A percentile compares a stretch with the other conserved stretches of the same genome.
phyloP scores from a whole-genome alignment of 2,113 vertebrate genomes.

The Furnarius figulus region DNA sequence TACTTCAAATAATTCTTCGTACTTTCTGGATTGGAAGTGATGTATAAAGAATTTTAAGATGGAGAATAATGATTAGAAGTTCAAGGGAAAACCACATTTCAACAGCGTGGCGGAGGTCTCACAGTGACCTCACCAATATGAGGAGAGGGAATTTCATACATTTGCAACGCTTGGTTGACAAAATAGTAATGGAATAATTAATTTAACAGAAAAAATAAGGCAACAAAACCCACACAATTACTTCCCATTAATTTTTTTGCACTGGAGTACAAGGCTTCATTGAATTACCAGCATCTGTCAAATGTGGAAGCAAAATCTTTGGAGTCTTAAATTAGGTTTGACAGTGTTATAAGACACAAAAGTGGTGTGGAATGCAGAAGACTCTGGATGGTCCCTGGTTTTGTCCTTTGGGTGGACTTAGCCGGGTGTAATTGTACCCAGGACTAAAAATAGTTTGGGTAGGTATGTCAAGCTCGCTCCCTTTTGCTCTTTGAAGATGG shows the following conservation, averaged over 20 bases:
- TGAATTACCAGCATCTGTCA: not conserved
- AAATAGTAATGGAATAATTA: not conserved
- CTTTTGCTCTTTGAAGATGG: not conserved
- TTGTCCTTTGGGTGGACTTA: not conserved
- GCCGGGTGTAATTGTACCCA: not conserved
- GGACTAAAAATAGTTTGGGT: slow-evolving; percentile 32
- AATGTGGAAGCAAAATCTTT: not conserved
- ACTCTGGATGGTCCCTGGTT: not conserved
- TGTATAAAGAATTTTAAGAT: not conserved
- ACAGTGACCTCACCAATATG: not conserved
- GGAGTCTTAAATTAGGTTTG: not conserved
- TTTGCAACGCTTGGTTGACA: not conserved
- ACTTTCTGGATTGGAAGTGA: not conserved
- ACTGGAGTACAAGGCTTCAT: not conserved
- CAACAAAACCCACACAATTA: not conserved
- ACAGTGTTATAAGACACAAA: not conserved
- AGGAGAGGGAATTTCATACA: not conserved
- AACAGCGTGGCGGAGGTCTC: not conserved
- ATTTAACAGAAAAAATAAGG: not conserved
- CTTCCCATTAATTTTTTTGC: not conserved
- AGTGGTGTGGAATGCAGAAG: not conserved
- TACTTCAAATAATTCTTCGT: not conserved
- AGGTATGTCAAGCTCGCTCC: not conserved
- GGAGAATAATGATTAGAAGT: not conserved
- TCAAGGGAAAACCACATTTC: not conserved